Conservation (phyloP, 2,888 invertebrate genomes). For the Chironomus tentans region DNA sequence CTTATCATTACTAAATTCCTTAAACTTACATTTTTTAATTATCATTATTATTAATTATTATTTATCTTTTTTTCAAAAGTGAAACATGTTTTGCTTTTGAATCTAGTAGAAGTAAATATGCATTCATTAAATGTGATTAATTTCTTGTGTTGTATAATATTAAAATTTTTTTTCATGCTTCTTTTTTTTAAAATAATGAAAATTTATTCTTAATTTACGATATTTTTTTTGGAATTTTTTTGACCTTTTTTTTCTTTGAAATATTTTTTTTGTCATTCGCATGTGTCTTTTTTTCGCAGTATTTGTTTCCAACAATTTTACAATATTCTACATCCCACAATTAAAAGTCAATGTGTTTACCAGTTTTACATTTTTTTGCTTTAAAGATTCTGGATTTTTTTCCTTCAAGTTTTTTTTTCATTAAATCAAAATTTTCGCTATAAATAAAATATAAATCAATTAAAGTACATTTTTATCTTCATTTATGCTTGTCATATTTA, state of each 20-base stretch:
- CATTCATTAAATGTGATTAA: conserved; percentile 21
- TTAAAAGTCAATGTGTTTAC: conserved; percentile 39
- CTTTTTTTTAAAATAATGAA: conserved; percentile 7
- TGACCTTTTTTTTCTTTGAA: conserved; percentile 2
- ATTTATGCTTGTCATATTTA: no score
- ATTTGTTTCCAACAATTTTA: conserved; percentile 44
- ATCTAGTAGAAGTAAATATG: conserved; percentile 23
- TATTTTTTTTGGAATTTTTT: neutral
- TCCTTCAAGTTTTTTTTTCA: conserved; percentile 36
- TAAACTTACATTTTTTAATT: neutral
- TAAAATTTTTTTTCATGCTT: neutral
- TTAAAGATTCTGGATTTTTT: neutral
- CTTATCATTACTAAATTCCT: conserved; percentile 10
- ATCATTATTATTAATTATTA: neutral
- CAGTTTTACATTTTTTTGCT: conserved; percentile 36
- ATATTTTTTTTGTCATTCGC: neutral
- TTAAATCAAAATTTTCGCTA: conserved; percentile 24
- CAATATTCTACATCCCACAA: conserved; percentile 48
- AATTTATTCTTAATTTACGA: conserved; percentile 2
- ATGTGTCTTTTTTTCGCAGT: neutral
- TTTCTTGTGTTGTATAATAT: conserved; percentile 15
- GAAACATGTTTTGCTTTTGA: conserved; percentile 5
- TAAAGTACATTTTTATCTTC: neutral
- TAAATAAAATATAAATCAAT: neutral
- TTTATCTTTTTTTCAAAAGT: conserved; percentile 5